A percentile compares a stretch with the other conserved stretches of the same genome.
These are phyloP conservation scores for Heloderma charlesbogerti DNA, from an alignment of 2,113 vertebrate genomes.

Conservation along the genomic window DNA sequence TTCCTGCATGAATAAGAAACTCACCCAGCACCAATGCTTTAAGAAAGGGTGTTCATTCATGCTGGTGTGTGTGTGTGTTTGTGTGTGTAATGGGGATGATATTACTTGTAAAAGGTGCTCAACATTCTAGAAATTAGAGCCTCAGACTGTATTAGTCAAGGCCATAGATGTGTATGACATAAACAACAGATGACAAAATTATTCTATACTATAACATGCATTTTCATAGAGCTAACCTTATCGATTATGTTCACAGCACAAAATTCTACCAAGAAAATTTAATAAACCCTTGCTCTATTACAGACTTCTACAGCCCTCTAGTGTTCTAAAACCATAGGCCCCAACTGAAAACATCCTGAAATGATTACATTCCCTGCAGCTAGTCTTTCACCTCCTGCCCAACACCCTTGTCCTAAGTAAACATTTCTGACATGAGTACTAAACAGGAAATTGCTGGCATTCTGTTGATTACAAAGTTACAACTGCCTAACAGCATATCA, in stretches of 20 bases:
- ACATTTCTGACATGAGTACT: slow-evolving; percentile 16
- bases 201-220: neutral
- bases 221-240: slow-evolving; percentile 9
- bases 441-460: slow-evolving; percentile 30
- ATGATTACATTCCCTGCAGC: neutral
- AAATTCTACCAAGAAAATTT: neutral
- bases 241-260: slow-evolving; percentile 1
- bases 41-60: neutral
- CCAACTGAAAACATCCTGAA: slow-evolving; percentile 33
- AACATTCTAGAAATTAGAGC: neutral
- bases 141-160: slow-evolving; percentile 28
- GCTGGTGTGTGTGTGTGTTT: no score
- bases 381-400: neutral
- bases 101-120: neutral
- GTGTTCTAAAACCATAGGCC: slow-evolving; percentile 72
- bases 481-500: slow-evolving; percentile 1
- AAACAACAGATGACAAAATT: neutral
- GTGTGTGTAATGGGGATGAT: neutral
- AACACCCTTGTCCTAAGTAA: slow-evolving; percentile 19
- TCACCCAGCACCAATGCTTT: neutral
- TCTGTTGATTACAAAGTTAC: neutral
- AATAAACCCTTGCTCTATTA: slow-evolving; percentile 26
- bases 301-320: slow-evolving; percentile 79
- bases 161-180: neutral
- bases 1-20: neutral